Evolutionary conservation across 2,888 invertebrate species (phyloP), one percentile per base, ranked within the genome.

Genomic region (Drosophila flavopinicola): DNA sequence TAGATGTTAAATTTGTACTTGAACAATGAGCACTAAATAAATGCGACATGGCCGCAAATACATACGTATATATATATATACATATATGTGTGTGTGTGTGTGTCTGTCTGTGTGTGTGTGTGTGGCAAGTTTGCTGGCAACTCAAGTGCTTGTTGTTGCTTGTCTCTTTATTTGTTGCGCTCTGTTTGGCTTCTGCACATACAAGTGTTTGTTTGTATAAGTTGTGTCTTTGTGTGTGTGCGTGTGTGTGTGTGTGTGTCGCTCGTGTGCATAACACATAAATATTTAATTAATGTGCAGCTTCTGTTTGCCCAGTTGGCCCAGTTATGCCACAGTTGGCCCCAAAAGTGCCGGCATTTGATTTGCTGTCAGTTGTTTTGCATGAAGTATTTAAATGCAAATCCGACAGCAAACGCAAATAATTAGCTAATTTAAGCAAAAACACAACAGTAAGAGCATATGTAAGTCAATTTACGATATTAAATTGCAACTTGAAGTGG

Each of bases 201-300:
- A 52, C 29, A 64, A 54, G 66, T 66, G 66, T 72, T 61, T 75
- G 61, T 68, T 65, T 67, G 49, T 6, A 29, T 27, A 23, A 27
- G 25, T 27, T 59, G n/a, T 32, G 29, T 3, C 3, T 41, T 39
- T 39, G 25, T 51, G 17, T 41, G 7, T 30, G 7, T 25, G 20
- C 39, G 10, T 13, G n/a, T 30, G 49, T 44, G 32, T 47, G 23
- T 51, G 48, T 45, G 52, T 33, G 47, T 53, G 52, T 60, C 2
- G 20, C 20, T 45, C 63, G 37, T 63, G 33, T 70, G 54, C 56
- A 57, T 52, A 42, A 35, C 63, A 69, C 64, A 75, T 82, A 80
- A 77, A 83, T 83, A 85, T 87, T 83, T 87, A 78, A 83, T 75
- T 83, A 87, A 84, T 79, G 75, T 71, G 64, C 75, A 79, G 61